Evolutionary conservation across 2,113 vertebrate genomes (phyloP).

Genomic region (Hydrochoerus hydrochaeris): DNA sequence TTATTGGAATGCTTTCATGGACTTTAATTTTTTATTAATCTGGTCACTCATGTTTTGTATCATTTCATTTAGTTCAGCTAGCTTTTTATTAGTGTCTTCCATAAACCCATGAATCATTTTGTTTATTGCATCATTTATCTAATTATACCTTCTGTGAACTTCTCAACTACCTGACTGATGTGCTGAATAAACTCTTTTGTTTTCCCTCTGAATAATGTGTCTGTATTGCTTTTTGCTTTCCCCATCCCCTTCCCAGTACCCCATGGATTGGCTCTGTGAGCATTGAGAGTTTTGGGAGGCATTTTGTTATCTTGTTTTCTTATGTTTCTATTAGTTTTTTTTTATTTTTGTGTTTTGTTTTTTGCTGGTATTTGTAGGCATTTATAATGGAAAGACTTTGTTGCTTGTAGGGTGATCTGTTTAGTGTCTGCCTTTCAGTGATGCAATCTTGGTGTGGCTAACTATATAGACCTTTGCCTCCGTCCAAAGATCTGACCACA

Average conservation of each 20-base stretch:
- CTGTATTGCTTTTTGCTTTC: not conserved
- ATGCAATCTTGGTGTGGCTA: not conserved
- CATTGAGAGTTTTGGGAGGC: not conserved
- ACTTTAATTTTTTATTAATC: not conserved
- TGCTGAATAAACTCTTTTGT: not conserved
- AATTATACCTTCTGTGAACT: not conserved
- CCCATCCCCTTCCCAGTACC: not conserved
- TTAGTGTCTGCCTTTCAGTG: not conserved
- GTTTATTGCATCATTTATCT: not conserved
- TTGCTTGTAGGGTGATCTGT: not conserved
- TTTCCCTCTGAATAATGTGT: not conserved
- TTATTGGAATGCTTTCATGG: not conserved
- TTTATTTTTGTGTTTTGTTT: not conserved
- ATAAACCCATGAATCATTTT: not conserved
- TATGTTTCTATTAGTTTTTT: not conserved
- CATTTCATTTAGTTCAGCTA: not conserved
- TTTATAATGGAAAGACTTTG: not conserved
- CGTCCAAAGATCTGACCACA: not conserved
- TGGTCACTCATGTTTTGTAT: not conserved
- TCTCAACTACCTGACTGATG: not conserved
- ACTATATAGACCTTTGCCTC: not conserved
- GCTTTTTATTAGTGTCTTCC: not conserved
- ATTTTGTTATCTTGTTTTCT: not conserved
- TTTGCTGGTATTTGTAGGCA: not conserved
- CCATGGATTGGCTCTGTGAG: not conserved